Evolutionary conservation across 2,888 invertebrate species (phyloP), one percentile per base, ranked within the genome.

Genomic region (Drosophila anomalipes): DNA sequence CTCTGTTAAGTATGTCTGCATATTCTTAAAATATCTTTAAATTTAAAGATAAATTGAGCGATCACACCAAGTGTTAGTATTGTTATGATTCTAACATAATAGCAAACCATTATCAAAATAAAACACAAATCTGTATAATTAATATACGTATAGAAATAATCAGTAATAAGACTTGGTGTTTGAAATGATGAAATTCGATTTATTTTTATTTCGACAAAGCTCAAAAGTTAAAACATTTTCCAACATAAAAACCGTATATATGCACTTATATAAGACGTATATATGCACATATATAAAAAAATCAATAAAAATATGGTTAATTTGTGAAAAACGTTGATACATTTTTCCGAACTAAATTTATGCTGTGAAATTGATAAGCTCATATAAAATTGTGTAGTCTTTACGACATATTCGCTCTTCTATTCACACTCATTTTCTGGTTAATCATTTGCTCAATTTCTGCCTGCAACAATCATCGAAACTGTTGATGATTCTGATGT

Each of bases 401-500:
- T n/a, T 19, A 30, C 35, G 9, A 35, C 35, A n/a, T 9, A 4
- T 28, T n/a, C 14, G 7, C 12, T 30, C 19, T 26, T 28, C 19
- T 10, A n/a, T 37, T 37, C 26, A 37, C 37, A 56, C 7, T 6
- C 1, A 19, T 39, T 56, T 28, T 28, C n/a, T 37, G 19, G 1
- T 32, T 33, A 22, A 33, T 26, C 6, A 26, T 33, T 59, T 22
- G 19, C 44, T 26, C 47, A 32, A 12, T 19, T 22, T 59, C 22
- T 16, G 33, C 9, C 19, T 14, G 28, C 41, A 26, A 16, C 39
- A 26, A 53, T 58, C 26, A 30, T 32, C 26, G n/a, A 49, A 59
- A 49, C n/a, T 47, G 7, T 37, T 28, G 19, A 51, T 61, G 16
- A 60, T 64, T 53, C 32, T 37, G 41, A 54, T 70, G 16, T 26